Evolutionary conservation across 2,797 vertebrate genomes (phyloP).

Genomic region (Cephalopachus bancanus): DNA sequence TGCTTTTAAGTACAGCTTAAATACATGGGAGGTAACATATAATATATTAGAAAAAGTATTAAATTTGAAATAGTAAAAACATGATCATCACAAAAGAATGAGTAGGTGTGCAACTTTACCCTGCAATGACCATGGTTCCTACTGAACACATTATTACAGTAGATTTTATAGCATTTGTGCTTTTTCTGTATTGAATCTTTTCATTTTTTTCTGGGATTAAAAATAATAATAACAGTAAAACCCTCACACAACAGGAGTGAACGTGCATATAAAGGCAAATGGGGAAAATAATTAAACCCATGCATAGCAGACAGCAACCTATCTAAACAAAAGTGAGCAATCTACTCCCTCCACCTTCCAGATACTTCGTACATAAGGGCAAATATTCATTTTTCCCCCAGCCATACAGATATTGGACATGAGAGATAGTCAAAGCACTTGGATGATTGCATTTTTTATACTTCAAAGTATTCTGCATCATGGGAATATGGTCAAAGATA

Average conservation of each 20-base stretch:
- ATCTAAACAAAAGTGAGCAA: slow-evolving; percentile 67
- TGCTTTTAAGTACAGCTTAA: slow-evolving; percentile 96
- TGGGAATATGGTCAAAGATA: slow-evolving; percentile 19
- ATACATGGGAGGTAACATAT: slow-evolving; percentile 93
- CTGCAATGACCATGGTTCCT: slow-evolving; percentile 67
- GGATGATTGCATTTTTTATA: slow-evolving; percentile 36
- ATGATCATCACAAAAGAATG: slow-evolving; percentile 81
- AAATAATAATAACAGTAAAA: slow-evolving; percentile 79
- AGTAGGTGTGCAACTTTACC: slow-evolving; percentile 83
- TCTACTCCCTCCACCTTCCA: not conserved
- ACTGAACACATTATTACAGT: slow-evolving; percentile 56
- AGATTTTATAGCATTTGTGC: slow-evolving; percentile 16
- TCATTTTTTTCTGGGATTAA: slow-evolving; percentile 74
- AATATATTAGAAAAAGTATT: slow-evolving; percentile 93
- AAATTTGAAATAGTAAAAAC: slow-evolving; percentile 89
- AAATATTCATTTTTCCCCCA: not conserved
- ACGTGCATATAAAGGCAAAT: slow-evolving; percentile 76
- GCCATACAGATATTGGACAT: slow-evolving; percentile 7
- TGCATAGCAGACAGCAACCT: slow-evolving; percentile 52
- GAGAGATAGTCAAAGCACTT: not conserved
- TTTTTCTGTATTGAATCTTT: slow-evolving; percentile 70
- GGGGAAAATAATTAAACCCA: slow-evolving; percentile 73
- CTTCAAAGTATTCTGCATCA: not conserved
- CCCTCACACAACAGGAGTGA: slow-evolving; percentile 71
- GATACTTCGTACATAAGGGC: not conserved